phyloP scores from a whole-genome alignment of 2,888 invertebrate species.

The Oscheius myriophilus region DNA sequence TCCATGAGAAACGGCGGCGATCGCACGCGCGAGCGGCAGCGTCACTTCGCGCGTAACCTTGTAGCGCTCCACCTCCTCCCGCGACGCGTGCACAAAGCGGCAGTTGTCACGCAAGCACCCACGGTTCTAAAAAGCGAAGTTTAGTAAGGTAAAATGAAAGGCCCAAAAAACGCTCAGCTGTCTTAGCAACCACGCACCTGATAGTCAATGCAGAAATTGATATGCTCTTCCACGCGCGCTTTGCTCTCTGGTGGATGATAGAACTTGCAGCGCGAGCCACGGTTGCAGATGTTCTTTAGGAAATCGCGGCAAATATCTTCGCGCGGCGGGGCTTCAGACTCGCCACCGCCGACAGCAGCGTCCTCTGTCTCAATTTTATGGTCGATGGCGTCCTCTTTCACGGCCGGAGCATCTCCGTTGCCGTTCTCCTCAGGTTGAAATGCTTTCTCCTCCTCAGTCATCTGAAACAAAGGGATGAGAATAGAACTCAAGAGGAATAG shows the following conservation, averaged over 20 bases:
- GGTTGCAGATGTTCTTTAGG: constrained; percentile 76
- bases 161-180: neutral
- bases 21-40: constrained; percentile 71
- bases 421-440: constrained; percentile 3
- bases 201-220: constrained; percentile 76
- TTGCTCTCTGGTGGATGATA: constrained; percentile 73
- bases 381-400: neutral
- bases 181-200: constrained; percentile 72
- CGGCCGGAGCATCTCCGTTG: neutral
- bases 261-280: constrained; percentile 77
- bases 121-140: constrained; percentile 75
- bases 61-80: constrained; percentile 81
- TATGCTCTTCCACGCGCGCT: constrained; percentile 65
- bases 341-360: constrained; percentile 5
- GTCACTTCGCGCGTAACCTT: constrained; percentile 81
- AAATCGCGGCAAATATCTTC: constrained; percentile 76
- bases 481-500: neutral
- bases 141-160: neutral
- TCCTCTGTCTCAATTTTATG: neutral
- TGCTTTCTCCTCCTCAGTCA: constrained; percentile 24
- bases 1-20: constrained; percentile 69
- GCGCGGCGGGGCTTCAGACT: constrained; percentile 23
- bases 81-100: constrained; percentile 78
- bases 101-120: constrained; percentile 80
- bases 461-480: constrained; percentile 6